Conservation (phyloP, 2,113 vertebrate genomes). For the Entelurus aequoreus region DNA sequence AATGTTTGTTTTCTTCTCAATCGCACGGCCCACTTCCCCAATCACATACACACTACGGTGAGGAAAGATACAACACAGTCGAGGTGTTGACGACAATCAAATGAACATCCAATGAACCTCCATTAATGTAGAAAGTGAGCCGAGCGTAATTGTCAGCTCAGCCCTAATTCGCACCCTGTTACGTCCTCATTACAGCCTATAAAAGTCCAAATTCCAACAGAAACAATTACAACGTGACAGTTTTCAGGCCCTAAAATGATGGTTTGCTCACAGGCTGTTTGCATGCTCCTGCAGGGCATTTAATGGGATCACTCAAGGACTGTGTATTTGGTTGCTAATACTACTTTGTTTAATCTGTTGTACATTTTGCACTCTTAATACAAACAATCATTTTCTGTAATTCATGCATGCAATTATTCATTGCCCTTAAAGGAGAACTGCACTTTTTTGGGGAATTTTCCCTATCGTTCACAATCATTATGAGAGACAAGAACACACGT, state of each 20-base stretch:
- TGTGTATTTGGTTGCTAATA: no score
- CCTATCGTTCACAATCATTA: no score
- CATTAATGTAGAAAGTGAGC: neutral
- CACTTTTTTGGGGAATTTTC: no score
- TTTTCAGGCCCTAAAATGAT: neutral
- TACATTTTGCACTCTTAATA: no score
- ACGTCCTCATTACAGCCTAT: slow-evolving; percentile 1
- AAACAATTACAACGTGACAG: neutral
- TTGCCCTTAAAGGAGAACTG: neutral
- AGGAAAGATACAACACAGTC: neutral
- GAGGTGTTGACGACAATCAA: neutral
- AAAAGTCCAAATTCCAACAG: neutral
- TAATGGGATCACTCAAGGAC: neutral
- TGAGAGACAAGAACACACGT: no score
- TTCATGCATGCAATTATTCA: neutral
- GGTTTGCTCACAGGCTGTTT: neutral
- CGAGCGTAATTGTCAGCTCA: neutral
- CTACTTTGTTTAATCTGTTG: no score
- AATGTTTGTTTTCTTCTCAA: neutral
- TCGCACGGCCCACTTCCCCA: no score
- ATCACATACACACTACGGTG: no score
- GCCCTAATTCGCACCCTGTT: neutral
- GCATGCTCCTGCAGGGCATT: neutral
- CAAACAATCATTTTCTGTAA: neutral
- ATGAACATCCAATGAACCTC: neutral